phyloP scores from a whole-genome alignment of 2,888 invertebrate genomes.

The Toxonevra muliebris region DNA sequence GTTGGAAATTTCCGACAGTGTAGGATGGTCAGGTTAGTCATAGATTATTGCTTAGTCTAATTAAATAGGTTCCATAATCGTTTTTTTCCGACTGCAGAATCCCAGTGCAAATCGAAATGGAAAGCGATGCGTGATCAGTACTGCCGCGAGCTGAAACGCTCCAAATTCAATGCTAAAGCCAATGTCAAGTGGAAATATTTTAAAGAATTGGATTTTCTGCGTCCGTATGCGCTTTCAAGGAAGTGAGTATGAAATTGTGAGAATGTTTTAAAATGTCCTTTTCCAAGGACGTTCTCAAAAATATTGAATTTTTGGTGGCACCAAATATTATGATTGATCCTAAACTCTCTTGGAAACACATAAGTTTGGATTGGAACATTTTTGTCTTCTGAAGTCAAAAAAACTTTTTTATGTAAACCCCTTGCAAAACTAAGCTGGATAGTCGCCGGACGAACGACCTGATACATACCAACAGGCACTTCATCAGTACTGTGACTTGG shows the following conservation, averaged over 20 bases:
- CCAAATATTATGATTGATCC: too few species aligned
- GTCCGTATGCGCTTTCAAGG: constrained; percentile 58
- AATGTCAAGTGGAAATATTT: constrained; percentile 62
- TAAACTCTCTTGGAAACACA: too few species aligned
- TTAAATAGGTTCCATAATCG: not conserved
- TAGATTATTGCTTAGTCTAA: not conserved
- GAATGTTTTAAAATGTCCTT: too few species aligned
- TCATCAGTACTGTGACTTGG: too few species aligned
- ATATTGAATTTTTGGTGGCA: too few species aligned
- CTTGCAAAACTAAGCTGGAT: too few species aligned
- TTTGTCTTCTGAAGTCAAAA: too few species aligned
- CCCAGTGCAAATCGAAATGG: constrained; percentile 61
- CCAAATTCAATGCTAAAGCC: constrained; percentile 53
- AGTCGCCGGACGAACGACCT: too few species aligned
- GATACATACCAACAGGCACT: too few species aligned
- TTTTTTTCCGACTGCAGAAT: constrained; percentile 41
- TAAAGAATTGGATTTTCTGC: constrained; percentile 57
- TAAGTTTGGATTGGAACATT: too few species aligned
- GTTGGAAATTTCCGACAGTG: constrained; percentile 52
- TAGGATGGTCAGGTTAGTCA: constrained; percentile 57
- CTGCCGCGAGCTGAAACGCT: constrained; percentile 59
- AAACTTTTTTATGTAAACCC: too few species aligned
- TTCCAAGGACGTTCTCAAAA: too few species aligned
- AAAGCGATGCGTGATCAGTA: constrained; percentile 62
- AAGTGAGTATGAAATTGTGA: constrained; percentile 48